phyloP scores from a whole-genome alignment of 2,797 vertebrate species.

The Borostomias antarcticus region DNA sequence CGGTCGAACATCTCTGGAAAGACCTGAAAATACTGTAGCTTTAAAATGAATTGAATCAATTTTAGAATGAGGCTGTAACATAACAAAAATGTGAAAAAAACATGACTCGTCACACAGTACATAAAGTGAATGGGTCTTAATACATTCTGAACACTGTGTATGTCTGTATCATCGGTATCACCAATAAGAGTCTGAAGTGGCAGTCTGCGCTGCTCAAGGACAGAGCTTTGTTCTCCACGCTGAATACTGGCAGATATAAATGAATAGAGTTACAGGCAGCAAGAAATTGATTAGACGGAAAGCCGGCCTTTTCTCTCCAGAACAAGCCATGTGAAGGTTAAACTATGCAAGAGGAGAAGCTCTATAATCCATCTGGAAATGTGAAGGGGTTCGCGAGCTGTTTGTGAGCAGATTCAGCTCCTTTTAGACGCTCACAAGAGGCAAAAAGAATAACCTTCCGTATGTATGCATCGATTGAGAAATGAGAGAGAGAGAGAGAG shows the following conservation, averaged over 20 bases:
- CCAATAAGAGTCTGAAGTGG: no score
- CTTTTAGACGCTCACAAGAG: constrained; percentile 31
- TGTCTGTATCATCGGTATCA: no score
- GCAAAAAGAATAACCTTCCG: constrained; percentile 14
- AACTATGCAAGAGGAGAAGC: constrained; percentile 31
- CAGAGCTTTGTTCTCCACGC: neutral
- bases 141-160: no score
- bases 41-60: no score
- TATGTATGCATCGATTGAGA: constrained; percentile 24
- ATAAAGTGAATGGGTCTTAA: no score
- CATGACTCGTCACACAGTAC: no score
- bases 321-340: constrained; percentile 25
- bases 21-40: no score
- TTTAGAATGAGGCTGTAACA: no score
- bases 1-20: no score
- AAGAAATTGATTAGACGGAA: constrained; percentile 30
- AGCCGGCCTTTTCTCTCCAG: constrained; percentile 21
- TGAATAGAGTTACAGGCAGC: constrained; percentile 2
- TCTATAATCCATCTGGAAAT: constrained; percentile 30
- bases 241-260: neutral
- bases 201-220: neutral
- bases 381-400: constrained; percentile 32
- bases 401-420: constrained; percentile 31
- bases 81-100: no score
- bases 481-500: neutral